Evolutionary conservation across 1,140 invertebrate species (phyloP).

Genomic region (Acyrthosiphon pisum): DNA sequence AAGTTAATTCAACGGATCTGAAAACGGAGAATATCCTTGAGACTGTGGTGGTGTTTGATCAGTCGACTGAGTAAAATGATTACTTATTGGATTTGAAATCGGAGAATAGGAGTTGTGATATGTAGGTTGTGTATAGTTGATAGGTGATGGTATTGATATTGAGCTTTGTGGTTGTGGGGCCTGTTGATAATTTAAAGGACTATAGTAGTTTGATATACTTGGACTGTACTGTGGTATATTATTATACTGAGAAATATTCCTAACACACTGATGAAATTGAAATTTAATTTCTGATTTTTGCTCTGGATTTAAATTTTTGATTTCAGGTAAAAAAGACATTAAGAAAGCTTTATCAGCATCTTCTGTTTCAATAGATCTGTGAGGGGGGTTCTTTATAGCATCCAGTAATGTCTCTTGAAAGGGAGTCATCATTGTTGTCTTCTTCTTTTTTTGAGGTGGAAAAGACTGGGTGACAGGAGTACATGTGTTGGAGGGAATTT

Average conservation of each 20-base stretch:
- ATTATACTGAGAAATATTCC: neutral
- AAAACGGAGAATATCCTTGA: neutral
- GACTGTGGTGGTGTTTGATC: too few species aligned
- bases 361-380: neutral
- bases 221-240: neutral
- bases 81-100: too few species aligned
- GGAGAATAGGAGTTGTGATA: neutral
- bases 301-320: neutral
- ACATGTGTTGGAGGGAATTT: neutral
- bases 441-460: neutral
- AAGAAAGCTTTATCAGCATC: conserved; percentile 31
- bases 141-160: too few species aligned
- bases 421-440: neutral
- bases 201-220: neutral
- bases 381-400: neutral
- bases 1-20: neutral
- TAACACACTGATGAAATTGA: neutral
- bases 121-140: neutral
- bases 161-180: neutral
- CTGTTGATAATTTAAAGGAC: conserved; percentile 11
- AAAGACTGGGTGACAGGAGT: neutral
- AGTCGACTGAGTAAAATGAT: too few species aligned
- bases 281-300: conserved; percentile 7
- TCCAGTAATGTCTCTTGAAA: neutral
- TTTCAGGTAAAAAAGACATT: neutral